A percentile compares a stretch with the other conserved stretches of the same genome.
Evolutionary conservation across 2,797 vertebrate species (phyloP).

Genomic region (Platyrinchus mystaceus): DNA sequence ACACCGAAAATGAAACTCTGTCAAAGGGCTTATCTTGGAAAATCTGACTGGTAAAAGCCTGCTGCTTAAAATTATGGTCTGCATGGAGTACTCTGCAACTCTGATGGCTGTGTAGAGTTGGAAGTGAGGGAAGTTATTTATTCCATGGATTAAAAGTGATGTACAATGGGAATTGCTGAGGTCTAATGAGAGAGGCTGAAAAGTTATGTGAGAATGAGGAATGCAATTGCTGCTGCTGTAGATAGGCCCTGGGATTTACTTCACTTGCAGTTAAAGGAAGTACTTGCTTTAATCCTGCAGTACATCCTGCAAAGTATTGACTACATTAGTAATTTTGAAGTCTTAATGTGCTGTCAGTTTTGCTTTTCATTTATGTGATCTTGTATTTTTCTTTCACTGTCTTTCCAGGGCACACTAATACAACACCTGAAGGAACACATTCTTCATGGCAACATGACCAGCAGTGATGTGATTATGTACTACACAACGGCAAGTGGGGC

Average conservation of each 20-base stretch:
- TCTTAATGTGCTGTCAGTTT: background rate
- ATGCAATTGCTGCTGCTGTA: background rate
- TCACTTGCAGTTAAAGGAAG: background rate
- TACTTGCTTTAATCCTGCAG: background rate
- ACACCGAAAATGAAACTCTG: background rate
- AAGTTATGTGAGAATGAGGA: background rate
- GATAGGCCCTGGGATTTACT: conserved; percentile 7
- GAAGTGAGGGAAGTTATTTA: background rate
- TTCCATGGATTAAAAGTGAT: background rate
- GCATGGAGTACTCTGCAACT: background rate
- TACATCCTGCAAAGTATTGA: background rate
- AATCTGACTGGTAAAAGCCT: background rate
- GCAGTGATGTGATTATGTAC: conserved; percentile 89
- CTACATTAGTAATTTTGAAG: background rate
- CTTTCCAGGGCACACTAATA: conserved; percentile 88
- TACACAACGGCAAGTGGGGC: conserved; percentile 88
- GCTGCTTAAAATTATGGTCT: background rate
- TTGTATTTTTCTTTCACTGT: background rate
- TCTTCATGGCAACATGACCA: conserved; percentile 89
- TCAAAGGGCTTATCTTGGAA: background rate
- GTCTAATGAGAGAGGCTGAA: conserved; percentile 8
- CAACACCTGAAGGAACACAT: conserved; percentile 95
- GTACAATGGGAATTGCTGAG: conserved; percentile 14
- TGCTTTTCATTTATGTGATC: background rate
- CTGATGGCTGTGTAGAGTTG: background rate